Percentiles rank a stretch among this genome's conserved stretches.
phyloP scores from a whole-genome alignment of 1,140 invertebrate species.

The Belonocnema kinseyi region DNA sequence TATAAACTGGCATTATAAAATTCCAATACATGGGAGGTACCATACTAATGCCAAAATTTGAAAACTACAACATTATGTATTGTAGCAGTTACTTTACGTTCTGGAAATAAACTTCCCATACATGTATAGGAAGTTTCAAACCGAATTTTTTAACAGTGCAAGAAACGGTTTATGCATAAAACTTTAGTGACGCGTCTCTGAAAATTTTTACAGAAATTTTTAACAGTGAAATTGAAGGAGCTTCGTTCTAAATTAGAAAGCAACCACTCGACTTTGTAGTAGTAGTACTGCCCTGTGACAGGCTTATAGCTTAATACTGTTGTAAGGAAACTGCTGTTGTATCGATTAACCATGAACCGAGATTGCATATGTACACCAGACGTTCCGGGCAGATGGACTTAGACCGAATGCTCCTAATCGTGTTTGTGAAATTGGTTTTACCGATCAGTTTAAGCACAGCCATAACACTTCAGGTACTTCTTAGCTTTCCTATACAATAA shows the following conservation, averaged over 20 bases:
- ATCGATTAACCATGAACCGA: constrained; percentile 68
- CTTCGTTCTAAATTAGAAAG: constrained; percentile 16
- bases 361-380: constrained; percentile 49
- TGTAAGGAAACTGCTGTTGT: constrained; percentile 66
- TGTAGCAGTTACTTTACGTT: no score
- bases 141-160: no score
- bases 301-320: constrained; percentile 59
- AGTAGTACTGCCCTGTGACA: constrained; percentile 63
- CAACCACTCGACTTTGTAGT: constrained; percentile 37
- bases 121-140: no score
- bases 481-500: background rate
- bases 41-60: no score
- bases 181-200: no score
- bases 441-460: constrained; percentile 20
- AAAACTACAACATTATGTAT: no score
- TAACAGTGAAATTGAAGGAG: background rate
- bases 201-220: no score
- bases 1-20: no score
- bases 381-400: constrained; percentile 40
- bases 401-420: constrained; percentile 41
- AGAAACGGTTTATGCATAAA: no score
- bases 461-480: constrained; percentile 27
- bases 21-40: no score
- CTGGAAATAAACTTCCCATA: no score
- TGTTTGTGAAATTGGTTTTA: constrained; percentile 23